These are phyloP conservation scores for Anthopleura xanthogrammica DNA, from an alignment of 92 coral and sea anemone species.

Conservation along the genomic window DNA sequence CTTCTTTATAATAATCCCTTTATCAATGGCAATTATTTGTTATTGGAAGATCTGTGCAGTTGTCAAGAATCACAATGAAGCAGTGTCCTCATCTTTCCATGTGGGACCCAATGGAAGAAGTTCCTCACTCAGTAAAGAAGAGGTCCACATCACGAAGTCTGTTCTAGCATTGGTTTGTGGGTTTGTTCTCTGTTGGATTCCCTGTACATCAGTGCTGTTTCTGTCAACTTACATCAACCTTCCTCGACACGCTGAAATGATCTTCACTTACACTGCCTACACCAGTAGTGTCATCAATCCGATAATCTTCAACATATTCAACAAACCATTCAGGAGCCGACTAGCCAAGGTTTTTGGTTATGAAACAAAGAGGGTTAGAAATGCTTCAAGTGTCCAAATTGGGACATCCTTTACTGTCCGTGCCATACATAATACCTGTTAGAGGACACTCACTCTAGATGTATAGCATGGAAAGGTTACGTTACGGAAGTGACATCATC, in stretches of 20 bases:
- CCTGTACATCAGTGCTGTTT: constrained; percentile 17
- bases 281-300: constrained; percentile 38
- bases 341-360: background rate
- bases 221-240: constrained; percentile 9
- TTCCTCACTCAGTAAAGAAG: constrained; percentile 18
- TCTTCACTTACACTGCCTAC: constrained; percentile 27
- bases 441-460: too few relatives aligned
- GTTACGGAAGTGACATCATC: too few relatives aligned
- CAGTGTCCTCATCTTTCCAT: constrained; percentile 5
- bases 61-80: constrained; percentile 20
- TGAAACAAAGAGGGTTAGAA: background rate
- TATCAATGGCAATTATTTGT: constrained; percentile 9
- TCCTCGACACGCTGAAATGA: constrained; percentile 32
- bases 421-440: background rate
- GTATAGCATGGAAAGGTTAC: too few relatives aligned
- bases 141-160: constrained; percentile 24
- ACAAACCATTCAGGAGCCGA: constrained; percentile 33
- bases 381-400: background rate
- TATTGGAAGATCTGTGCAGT: constrained; percentile 28
- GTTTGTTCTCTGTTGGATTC: constrained; percentile 40
- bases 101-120: background rate
- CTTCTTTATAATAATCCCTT: constrained; percentile 16
- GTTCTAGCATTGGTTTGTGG: constrained; percentile 45
- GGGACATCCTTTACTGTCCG: background rate
- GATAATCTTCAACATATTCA: constrained; percentile 24